A percentile compares a stretch with the other conserved stretches of the same genome.
phyloP scores from a whole-genome alignment of 2,888 invertebrate species.

The Ichneumon xanthorius region DNA sequence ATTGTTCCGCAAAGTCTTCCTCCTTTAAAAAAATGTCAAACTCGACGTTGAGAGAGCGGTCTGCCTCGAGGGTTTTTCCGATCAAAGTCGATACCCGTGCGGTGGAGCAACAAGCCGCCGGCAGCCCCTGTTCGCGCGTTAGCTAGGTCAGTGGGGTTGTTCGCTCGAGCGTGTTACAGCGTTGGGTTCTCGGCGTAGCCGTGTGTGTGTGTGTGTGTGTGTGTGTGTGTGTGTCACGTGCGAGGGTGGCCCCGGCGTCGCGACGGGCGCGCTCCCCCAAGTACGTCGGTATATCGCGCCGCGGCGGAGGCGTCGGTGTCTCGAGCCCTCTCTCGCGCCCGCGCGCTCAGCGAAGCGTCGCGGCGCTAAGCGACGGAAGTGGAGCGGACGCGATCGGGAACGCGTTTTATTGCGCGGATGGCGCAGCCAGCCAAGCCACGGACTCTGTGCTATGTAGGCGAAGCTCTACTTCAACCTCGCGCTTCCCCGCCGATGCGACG shows the following conservation, averaged over 20 bases:
- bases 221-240: conserved; percentile 65
- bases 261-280: conserved; percentile 65
- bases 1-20: neutral
- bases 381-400: conserved; percentile 78
- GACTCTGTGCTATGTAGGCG: neutral
- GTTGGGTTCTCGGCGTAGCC: neutral
- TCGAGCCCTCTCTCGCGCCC: conserved; percentile 18
- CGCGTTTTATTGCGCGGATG: conserved; percentile 2
- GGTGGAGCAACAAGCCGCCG: conserved; percentile 16
- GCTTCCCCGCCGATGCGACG: conserved; percentile 33
- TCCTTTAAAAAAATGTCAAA: neutral
- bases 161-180: conserved; percentile 30
- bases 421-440: no score
- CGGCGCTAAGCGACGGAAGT: conserved; percentile 84
- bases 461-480: conserved; percentile 7
- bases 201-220: neutral
- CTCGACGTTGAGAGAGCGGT: neutral
- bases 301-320: conserved; percentile 52
- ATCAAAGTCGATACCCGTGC: conserved; percentile 50
- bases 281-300: conserved; percentile 18
- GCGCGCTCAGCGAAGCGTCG: conserved; percentile 80
- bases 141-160: conserved; percentile 66
- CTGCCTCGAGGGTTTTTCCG: neutral
- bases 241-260: conserved; percentile 76
- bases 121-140: conserved; percentile 34